Conservation (phyloP, 64 coral and sea anemone species). For the Porites australiensis region DNA sequence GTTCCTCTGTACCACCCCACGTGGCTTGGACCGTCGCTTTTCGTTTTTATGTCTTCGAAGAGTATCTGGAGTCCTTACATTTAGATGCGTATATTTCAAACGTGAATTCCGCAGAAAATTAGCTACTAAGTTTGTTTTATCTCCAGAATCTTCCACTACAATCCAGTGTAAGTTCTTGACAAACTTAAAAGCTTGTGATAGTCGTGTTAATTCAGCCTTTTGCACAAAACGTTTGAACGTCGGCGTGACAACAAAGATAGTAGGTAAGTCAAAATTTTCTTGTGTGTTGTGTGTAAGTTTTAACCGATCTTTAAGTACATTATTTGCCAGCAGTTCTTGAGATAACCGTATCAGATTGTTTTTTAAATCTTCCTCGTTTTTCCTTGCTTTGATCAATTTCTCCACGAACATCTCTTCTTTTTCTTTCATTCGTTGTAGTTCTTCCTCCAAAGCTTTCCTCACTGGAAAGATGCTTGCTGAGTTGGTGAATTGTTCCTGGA, state of each 20-base stretch:
- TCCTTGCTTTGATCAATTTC: constrained; percentile 22
- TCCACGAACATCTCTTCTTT: neutral
- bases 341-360: neutral
- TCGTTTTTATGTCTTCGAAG: constrained; percentile 69
- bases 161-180: constrained; percentile 89
- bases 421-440: neutral
- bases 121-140: constrained; percentile 69
- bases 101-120: constrained; percentile 60
- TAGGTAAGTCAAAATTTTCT: constrained; percentile 34
- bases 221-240: constrained; percentile 88
- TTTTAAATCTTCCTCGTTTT: constrained; percentile 12
- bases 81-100: constrained; percentile 85
- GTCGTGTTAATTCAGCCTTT: constrained; percentile 86
- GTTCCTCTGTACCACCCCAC: constrained; percentile 90
- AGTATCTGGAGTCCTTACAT: constrained; percentile 67
- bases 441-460: neutral
- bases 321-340: neutral
- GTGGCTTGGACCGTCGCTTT: constrained; percentile 68
- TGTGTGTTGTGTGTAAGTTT: neutral
- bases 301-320: neutral
- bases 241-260: constrained; percentile 79
- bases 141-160: constrained; percentile 80
- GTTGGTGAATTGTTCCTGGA: neutral
- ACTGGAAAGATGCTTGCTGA: neutral
- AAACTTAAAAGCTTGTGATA: constrained; percentile 70